Evolutionary conservation across 2,113 vertebrate species (phyloP).

Genomic region (Protomyctophum bolini): DNA sequence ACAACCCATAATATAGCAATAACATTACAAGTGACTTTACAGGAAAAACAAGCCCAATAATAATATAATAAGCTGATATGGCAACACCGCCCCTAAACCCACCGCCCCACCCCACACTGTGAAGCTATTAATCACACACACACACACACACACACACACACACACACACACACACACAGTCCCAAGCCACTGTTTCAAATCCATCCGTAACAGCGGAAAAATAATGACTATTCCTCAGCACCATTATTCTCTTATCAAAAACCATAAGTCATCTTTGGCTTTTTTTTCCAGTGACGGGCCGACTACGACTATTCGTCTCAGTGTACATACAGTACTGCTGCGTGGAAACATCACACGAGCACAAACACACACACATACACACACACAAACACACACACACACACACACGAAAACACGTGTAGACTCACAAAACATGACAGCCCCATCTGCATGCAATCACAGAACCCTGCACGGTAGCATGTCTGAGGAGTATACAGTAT

Average conservation of each 20-base stretch:
- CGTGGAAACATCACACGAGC: too few relatives aligned
- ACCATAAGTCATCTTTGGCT: slow-evolving; percentile 40
- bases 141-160: too few relatives aligned
- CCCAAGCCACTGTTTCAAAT: slow-evolving; percentile 32
- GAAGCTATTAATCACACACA: neutral
- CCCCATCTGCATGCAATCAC: slow-evolving; percentile 1
- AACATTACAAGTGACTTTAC: too few relatives aligned
- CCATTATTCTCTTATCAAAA: slow-evolving; percentile 49
- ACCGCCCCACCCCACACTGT: neutral
- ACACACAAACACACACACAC: neutral
- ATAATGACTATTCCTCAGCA: slow-evolving; percentile 32
- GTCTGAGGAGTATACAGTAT: neutral
- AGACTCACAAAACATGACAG: neutral
- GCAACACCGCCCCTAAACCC: neutral
- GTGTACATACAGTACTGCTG: too few relatives aligned
- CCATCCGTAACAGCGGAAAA: slow-evolving; percentile 11
- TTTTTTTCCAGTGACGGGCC: slow-evolving; percentile 32
- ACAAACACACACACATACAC: too few relatives aligned
- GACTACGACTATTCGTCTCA: slow-evolving; percentile 12
- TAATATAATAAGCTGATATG: too few relatives aligned
- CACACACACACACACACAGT: too few relatives aligned
- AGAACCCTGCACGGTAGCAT: neutral
- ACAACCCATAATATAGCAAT: too few relatives aligned
- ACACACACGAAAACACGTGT: neutral
- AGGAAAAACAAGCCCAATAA: too few relatives aligned